phyloP scores from a whole-genome alignment of 2,888 invertebrate genomes.

The Lithosia quadra region DNA sequence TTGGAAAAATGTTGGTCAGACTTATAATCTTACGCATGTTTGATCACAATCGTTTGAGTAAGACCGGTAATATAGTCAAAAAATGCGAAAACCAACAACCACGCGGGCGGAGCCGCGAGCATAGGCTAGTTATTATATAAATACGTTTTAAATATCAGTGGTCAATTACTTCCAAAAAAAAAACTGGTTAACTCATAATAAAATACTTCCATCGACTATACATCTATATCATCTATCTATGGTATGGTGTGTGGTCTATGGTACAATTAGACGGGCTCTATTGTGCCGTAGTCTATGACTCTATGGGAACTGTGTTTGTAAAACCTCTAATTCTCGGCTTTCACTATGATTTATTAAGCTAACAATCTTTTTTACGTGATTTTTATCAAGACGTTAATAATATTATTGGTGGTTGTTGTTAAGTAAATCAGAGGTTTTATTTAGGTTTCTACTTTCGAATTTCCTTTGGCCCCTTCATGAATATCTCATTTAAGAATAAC shows the following conservation, averaged over 20 bases:
- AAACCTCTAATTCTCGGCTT: slow-evolving; percentile 50
- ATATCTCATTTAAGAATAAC: too few relatives aligned
- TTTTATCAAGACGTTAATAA: slow-evolving; percentile 23
- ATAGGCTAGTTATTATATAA: slow-evolving; percentile 19
- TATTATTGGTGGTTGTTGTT: slow-evolving; percentile 12
- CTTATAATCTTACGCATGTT: too few relatives aligned
- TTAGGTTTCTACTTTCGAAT: neutral
- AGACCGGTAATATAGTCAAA: too few relatives aligned
- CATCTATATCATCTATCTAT: slow-evolving; percentile 57
- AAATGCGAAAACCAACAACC: too few relatives aligned
- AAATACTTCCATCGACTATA: slow-evolving; percentile 31
- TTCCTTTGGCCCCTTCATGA: neutral
- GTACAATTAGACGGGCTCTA: slow-evolving; percentile 50
- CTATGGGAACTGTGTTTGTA: slow-evolving; percentile 54
- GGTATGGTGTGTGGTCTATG: slow-evolving; percentile 58
- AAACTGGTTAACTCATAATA: slow-evolving; percentile 33
- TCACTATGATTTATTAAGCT: slow-evolving; percentile 49
- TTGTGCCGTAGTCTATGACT: slow-evolving; percentile 40
- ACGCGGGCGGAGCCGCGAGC: too few relatives aligned
- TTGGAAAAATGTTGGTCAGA: too few relatives aligned
- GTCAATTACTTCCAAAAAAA: slow-evolving; percentile 27
- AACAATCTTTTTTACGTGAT: slow-evolving; percentile 30
- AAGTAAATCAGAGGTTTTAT: neutral
- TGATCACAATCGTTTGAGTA: too few relatives aligned
- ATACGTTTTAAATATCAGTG: slow-evolving; percentile 16